Base-by-base conservation (phyloP, 2,797 vertebrate species). In the Sternarchorhynchus goeldii region DNA sequence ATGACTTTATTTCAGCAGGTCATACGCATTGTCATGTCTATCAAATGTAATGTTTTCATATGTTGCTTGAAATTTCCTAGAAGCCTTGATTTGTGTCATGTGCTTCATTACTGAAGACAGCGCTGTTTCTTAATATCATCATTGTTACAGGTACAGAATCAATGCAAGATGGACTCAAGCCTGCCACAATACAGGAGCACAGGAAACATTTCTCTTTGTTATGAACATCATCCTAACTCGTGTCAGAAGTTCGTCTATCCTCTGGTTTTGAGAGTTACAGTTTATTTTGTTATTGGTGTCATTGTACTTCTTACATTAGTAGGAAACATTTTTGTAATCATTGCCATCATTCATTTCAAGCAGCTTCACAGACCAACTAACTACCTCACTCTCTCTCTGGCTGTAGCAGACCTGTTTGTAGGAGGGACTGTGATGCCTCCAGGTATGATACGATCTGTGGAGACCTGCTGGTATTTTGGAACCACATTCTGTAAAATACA, bases 361-460 rank as follows among this genome's bases (percentile, higher is more conserved):
- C 80, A 84, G 60, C 80, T 83, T 2, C 82, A 83, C 45, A 50
- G 12, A 2, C 45, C 45, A 50, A 50, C 45, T 14, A 50, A 50
- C 45, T 50, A 50, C 45, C 14, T 50, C 45, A 50, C 45, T 14
- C 45, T 50, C 45, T 50, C 45, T 50, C 8, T 50, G 45, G 45
- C 78, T 10, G 59, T 79, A n/a, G 41, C 62, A 2, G 80, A 84
- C 45, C 63, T 81, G 32, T 75, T 83, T 14, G 45, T 85, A 18
- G 81, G 78, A 45, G 55, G 58, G 10, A n/a, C 77, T 10, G 76
- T 82, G 50, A 84, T 84, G 79, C 79, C 82, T 3, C 89, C 86
- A 0, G 88, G 87, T 57, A 90, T 89, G 88, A 50, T 90, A 73
- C 87, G 90, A 68, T 89, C 88, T 0, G 85, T 91, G 59, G 88